Conservation (phyloP, 2,113 vertebrate species). For the Gila orcuttii region DNA sequence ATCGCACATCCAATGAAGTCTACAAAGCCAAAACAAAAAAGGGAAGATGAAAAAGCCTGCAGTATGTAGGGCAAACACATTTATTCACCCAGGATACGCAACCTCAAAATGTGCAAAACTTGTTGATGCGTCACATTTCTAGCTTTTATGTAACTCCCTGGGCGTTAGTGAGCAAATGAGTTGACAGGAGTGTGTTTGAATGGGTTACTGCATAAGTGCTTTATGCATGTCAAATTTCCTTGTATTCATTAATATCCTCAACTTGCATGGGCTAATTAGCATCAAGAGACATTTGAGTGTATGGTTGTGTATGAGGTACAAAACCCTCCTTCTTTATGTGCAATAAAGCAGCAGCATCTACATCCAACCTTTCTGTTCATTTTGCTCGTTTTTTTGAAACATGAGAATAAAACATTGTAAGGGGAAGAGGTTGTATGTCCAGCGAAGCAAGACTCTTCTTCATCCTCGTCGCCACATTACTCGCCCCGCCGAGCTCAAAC, state of each 20-base stretch:
- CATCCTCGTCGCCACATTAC: slow-evolving; percentile 60
- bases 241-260: slow-evolving; percentile 10
- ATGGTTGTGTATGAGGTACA: slow-evolving; percentile 41
- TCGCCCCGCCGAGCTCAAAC: slow-evolving; percentile 73
- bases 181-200: slow-evolving; percentile 5
- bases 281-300: slow-evolving; percentile 15
- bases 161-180: background rate
- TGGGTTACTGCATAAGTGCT: background rate
- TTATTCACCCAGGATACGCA: slow-evolving; percentile 57
- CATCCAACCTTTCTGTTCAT: slow-evolving; percentile 71
- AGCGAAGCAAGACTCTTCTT: slow-evolving; percentile 76
- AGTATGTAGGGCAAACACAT: slow-evolving; percentile 80
- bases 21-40: slow-evolving; percentile 81
- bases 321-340: slow-evolving; percentile 82
- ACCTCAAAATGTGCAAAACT: slow-evolving; percentile 8
- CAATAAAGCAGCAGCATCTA: slow-evolving; percentile 91
- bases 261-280: background rate
- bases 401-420: slow-evolving; percentile 73
- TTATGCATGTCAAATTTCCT: slow-evolving; percentile 8
- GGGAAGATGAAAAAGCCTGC: slow-evolving; percentile 80
- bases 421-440: slow-evolving; percentile 58
- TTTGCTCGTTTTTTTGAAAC: slow-evolving; percentile 66
- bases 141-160: background rate
- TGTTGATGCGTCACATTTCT: background rate
- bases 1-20: slow-evolving; percentile 20